phyloP scores from a whole-genome alignment of 2,797 vertebrate genomes.

The Pitangus sulphuratus region DNA sequence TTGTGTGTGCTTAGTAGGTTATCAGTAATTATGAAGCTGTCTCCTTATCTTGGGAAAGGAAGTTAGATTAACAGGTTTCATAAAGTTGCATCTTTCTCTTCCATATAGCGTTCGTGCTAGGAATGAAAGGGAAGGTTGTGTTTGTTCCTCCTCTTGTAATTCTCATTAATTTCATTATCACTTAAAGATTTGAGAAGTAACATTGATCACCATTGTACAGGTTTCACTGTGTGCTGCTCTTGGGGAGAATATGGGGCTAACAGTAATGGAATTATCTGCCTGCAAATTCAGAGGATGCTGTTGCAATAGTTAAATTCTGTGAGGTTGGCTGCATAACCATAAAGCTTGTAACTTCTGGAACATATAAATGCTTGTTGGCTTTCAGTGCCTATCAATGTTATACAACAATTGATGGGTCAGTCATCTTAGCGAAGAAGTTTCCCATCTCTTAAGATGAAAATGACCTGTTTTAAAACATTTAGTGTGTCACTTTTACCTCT shows the following conservation, averaged over 20 bases:
- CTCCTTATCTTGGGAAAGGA: background rate
- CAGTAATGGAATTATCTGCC: background rate
- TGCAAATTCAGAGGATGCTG: background rate
- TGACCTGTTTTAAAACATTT: background rate
- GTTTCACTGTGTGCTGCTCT: background rate
- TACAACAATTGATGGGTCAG: background rate
- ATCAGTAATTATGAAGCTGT: background rate
- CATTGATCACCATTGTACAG: background rate
- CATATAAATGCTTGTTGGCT: background rate
- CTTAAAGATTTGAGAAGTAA: background rate
- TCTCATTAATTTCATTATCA: background rate
- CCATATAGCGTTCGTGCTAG: background rate
- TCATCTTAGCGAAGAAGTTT: background rate
- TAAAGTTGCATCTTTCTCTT: background rate
- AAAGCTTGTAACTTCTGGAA: background rate
- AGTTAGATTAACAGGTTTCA: background rate
- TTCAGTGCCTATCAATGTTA: background rate
- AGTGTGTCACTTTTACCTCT: background rate
- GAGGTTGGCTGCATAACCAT: background rate
- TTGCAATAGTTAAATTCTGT: background rate
- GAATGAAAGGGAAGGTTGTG: background rate
- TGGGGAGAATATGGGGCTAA: background rate
- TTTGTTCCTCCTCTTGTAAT: background rate
- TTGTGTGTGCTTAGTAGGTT: background rate
- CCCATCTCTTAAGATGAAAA: background rate